Base-by-base conservation (phyloP, 2,888 invertebrate genomes). In the Thymelicus sylvestris region DNA sequence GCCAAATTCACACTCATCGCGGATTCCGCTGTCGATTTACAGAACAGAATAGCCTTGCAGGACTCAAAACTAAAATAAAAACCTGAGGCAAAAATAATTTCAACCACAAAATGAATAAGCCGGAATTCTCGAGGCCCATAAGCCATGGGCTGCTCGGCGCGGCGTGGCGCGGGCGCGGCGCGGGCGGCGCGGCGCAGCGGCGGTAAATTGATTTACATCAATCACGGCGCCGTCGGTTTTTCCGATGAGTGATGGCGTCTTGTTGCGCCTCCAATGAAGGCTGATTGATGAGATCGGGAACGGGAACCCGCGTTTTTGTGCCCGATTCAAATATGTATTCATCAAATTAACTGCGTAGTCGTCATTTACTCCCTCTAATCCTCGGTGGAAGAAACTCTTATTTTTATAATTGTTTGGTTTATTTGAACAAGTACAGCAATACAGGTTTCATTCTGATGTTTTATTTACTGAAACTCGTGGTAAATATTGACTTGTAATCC, bases 181-280 rank as follows among this genome's bases (percentile, higher is more conserved):
- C 31, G 31, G 31, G 3, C 31, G 31, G 31, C 31, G 31, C 31
- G 31, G 31, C 31, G 31, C 31, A 5, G 31, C 31, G 31, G 55
- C 65, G 64, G 59, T 65, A 69, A 69, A 69, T 69, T 65, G 59
- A 65, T 69, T 64, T 19, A 48, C 64, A 70, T 70, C 65, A 70
- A 70, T 70, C 70, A 70, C 60, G 50, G 63, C 59, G 69, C 39
- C 69, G 50, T 15, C 65, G 41, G 41, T 66, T 66, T 66, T 55
- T 70, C 59, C 66, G 60, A 71, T 70, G 66, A 71, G 44, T 65
- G 65, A 71, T 71, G 61, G 65, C 65, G 65, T 66, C 70, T 71
- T 71, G 70, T 71, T 71, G 52, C 66, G 65, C 66, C 60, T 39
- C 41, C 57, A 57, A 38, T 50, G 65, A 70, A 65, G 13, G 66